These are phyloP conservation scores for Heterohyrax brucei DNA, from an alignment of 2,797 vertebrate species.

Conservation along the genomic window DNA sequence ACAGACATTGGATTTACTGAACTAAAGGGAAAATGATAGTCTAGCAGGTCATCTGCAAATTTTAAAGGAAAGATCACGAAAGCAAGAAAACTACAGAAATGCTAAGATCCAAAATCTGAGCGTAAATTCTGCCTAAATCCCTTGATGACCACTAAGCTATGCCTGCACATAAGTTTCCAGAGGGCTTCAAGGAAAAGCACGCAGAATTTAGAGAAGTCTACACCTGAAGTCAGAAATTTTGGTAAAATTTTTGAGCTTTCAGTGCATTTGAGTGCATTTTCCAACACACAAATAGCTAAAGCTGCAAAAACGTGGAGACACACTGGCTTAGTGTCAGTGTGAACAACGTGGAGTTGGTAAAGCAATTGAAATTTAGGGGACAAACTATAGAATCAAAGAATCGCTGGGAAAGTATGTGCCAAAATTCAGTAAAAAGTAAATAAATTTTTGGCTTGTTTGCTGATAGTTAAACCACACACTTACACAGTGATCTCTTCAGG, in stretches of 20 bases:
- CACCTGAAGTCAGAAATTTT: neutral
- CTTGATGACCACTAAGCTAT: neutral
- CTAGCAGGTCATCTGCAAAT: neutral
- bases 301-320: neutral
- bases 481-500: neutral
- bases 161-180: neutral
- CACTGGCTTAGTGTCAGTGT: neutral
- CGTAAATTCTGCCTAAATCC: neutral
- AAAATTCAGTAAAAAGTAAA: neutral
- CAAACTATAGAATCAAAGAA: neutral
- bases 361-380: neutral
- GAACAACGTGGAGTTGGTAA: too few relatives aligned
- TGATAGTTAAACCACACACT: neutral
- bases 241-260: conserved; percentile 12
- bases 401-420: neutral
- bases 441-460: neutral
- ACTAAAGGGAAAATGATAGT: neutral
- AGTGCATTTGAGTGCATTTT: neutral
- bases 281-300: neutral
- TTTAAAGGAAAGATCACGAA: neutral
- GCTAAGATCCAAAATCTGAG: neutral
- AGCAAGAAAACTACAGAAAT: neutral
- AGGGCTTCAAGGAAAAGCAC: neutral
- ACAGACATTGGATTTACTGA: neutral
- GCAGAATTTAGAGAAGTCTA: neutral